These are phyloP conservation scores for Mimachlamys varia DNA, from an alignment of 2,888 invertebrate genomes.

Conservation along the genomic window DNA sequence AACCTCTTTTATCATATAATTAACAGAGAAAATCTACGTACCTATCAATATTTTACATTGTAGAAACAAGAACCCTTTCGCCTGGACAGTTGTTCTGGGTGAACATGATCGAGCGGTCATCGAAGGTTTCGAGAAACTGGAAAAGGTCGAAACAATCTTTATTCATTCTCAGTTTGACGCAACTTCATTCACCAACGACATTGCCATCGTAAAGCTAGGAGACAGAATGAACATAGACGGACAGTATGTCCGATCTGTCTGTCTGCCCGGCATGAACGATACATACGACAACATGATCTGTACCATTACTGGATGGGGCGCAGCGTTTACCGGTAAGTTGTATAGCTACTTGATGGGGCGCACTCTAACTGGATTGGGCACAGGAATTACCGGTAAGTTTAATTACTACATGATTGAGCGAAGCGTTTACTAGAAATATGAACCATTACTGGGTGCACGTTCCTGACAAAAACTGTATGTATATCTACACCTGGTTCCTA, in stretches of 20 bases:
- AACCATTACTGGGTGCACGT: too few relatives aligned
- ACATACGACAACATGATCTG: conserved; percentile 74
- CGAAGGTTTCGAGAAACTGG: conserved; percentile 67
- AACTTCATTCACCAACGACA: conserved; percentile 84
- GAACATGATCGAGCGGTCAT: conserved; percentile 67
- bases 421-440: too few relatives aligned
- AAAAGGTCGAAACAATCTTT: conserved; percentile 81
- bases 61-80: conserved; percentile 66
- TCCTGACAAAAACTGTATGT: too few relatives aligned
- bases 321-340: conserved; percentile 62
- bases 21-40: too few relatives aligned
- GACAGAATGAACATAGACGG: conserved; percentile 86
- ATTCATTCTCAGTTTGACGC: conserved; percentile 91
- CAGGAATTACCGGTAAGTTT: too few relatives aligned
- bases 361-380: too few relatives aligned
- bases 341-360: background rate
- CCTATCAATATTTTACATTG: too few relatives aligned
- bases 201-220: conserved; percentile 88
- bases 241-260: conserved; percentile 89
- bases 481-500: too few relatives aligned
- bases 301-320: conserved; percentile 72
- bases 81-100: conserved; percentile 68
- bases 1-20: too few relatives aligned
- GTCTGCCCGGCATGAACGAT: conserved; percentile 85
- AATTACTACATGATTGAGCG: too few relatives aligned